These are phyloP conservation scores for Tinamus major DNA, from an alignment of 2,797 vertebrate genomes.

Conservation along the genomic window DNA sequence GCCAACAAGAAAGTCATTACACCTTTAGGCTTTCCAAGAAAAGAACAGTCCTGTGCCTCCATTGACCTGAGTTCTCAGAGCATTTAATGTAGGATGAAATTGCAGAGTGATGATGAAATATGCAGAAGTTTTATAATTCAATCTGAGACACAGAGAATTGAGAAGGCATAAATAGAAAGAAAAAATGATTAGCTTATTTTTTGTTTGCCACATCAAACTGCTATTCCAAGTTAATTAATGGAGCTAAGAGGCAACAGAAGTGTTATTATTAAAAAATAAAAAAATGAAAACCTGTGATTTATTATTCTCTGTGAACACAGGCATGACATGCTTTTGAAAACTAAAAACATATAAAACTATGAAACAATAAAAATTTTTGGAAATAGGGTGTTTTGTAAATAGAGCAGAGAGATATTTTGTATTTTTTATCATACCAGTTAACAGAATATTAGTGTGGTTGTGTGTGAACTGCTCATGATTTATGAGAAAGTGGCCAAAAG, in stretches of 20 bases:
- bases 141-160: conserved; percentile 21
- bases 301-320: conserved; percentile 27
- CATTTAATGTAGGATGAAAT: conserved; percentile 66
- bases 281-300: background rate
- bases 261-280: conserved; percentile 25
- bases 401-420: conserved; percentile 39
- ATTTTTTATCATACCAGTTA: background rate
- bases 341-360: conserved; percentile 11
- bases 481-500: conserved; percentile 2
- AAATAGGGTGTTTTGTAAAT: conserved; percentile 38
- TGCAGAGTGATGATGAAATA: conserved; percentile 55
- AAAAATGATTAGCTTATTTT: conserved; percentile 28
- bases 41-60: conserved; percentile 24
- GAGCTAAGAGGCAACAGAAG: conserved; percentile 11
- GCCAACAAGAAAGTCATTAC: conserved; percentile 52
- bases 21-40: conserved; percentile 45
- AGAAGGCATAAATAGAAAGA: conserved; percentile 50
- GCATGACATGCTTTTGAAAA: conserved; percentile 32
- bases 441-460: background rate
- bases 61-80: conserved; percentile 57
- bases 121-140: conserved; percentile 53
- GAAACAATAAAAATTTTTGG: conserved; percentile 39
- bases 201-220: conserved; percentile 15
- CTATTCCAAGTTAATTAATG: conserved; percentile 49
- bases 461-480: conserved; percentile 16